These are phyloP conservation scores for Aricia artaxerxes DNA, from an alignment of 2,888 invertebrate species.

Conservation along the genomic window DNA sequence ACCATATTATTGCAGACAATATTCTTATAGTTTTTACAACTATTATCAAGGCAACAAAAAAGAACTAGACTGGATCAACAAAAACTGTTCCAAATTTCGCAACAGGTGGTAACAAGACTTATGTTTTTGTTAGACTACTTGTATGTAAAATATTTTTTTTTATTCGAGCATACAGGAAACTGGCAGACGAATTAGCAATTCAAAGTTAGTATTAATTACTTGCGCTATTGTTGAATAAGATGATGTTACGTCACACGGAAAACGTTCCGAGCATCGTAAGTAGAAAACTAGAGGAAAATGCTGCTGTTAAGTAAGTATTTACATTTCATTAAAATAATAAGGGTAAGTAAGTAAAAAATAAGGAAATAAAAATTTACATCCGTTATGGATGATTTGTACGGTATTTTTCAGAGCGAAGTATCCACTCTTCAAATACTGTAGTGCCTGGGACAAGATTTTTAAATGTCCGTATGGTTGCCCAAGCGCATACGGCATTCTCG, in stretches of 20 bases:
- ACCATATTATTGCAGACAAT: too few relatives aligned
- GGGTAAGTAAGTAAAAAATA: too few relatives aligned
- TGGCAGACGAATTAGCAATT: conserved; percentile 24
- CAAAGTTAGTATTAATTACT: conserved; percentile 26
- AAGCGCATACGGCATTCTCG: too few relatives aligned
- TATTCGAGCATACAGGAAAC: conserved; percentile 21
- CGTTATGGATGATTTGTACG: too few relatives aligned
- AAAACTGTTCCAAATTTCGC: not conserved
- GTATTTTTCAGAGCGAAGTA: too few relatives aligned
- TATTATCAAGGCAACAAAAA: not conserved
- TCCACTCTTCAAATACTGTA: too few relatives aligned
- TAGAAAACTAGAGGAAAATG: not conserved
- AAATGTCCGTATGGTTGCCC: too few relatives aligned
- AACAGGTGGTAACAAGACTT: not conserved
- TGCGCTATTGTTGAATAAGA: conserved; percentile 30
- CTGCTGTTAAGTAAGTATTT: too few relatives aligned
- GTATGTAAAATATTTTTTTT: conserved; percentile 15
- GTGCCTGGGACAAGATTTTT: too few relatives aligned
- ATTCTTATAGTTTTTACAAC: too few relatives aligned
- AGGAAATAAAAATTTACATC: too few relatives aligned
- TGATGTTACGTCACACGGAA: conserved; percentile 7
- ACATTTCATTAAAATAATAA: too few relatives aligned
- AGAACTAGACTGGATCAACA: not conserved
- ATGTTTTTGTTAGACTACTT: not conserved
- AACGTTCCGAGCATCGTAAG: not conserved